Conservation (phyloP, 1,140 invertebrate genomes). For the Euwallacea fornicatus region DNA sequence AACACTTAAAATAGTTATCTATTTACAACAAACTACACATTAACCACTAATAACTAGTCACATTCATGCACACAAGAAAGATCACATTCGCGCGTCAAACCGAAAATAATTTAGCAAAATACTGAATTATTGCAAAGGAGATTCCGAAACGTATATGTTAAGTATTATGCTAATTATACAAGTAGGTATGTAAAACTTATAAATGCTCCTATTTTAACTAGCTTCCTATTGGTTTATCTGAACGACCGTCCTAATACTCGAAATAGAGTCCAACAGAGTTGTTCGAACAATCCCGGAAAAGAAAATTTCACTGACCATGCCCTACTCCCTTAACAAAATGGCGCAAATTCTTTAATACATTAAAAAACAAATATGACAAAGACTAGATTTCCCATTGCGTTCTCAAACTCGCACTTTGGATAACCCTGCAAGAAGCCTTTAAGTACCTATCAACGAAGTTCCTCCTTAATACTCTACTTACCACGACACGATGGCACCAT, state of each 20-base stretch:
- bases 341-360: neutral
- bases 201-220: constrained; percentile 37
- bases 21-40: constrained; percentile 36
- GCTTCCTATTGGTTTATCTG: constrained; percentile 7
- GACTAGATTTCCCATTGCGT: constrained; percentile 30
- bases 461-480: constrained; percentile 12
- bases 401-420: constrained; percentile 22
- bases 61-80: constrained; percentile 23
- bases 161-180: neutral
- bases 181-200: constrained; percentile 1
- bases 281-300: neutral
- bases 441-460: constrained; percentile 39
- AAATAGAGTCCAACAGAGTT: neutral
- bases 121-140: constrained; percentile 50
- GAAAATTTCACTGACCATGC: neutral
- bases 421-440: constrained; percentile 25
- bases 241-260: neutral
- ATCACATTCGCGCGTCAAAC: constrained; percentile 45
- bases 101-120: constrained; percentile 48
- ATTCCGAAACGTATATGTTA: constrained; percentile 38
- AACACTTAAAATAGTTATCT: constrained; percentile 24
- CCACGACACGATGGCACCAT: constrained; percentile 44
- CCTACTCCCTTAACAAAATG: neutral
- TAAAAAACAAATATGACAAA: constrained; percentile 8
- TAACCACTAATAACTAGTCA: constrained; percentile 6